phyloP scores from a whole-genome alignment of 2,888 invertebrate species.

The Didymodactylos carnosus region DNA sequence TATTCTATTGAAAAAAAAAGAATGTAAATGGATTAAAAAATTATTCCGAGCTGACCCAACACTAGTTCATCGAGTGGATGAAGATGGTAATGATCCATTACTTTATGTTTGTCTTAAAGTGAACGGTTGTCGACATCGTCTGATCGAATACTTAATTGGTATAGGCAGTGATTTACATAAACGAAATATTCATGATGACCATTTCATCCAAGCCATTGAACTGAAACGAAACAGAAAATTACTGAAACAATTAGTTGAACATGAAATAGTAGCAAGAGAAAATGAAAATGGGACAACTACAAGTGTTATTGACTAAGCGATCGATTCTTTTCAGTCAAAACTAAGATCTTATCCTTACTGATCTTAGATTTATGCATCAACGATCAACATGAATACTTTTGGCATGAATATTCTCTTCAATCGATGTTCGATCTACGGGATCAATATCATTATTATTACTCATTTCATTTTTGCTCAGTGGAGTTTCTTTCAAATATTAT shows the following conservation, averaged over 20 bases:
- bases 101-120: not conserved
- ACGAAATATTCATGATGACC: not conserved
- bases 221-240: not conserved
- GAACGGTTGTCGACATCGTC: not conserved
- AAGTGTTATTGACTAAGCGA: no score
- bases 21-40: not conserved
- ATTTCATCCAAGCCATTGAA: not conserved
- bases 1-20: not conserved
- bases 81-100: not conserved
- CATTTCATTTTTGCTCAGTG: no score
- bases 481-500: no score
- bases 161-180: not conserved
- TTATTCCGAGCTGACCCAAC: not conserved
- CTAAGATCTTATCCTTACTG: no score
- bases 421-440: no score
- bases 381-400: no score
- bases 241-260: not conserved
- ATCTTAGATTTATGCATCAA: no score
- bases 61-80: not conserved
- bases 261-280: not conserved
- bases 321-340: no score
- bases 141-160: not conserved
- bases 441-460: no score
- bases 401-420: no score
- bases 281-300: not conserved